Evolutionary conservation across 2,797 vertebrate species (phyloP).

Genomic region (Graptemys geographica): DNA sequence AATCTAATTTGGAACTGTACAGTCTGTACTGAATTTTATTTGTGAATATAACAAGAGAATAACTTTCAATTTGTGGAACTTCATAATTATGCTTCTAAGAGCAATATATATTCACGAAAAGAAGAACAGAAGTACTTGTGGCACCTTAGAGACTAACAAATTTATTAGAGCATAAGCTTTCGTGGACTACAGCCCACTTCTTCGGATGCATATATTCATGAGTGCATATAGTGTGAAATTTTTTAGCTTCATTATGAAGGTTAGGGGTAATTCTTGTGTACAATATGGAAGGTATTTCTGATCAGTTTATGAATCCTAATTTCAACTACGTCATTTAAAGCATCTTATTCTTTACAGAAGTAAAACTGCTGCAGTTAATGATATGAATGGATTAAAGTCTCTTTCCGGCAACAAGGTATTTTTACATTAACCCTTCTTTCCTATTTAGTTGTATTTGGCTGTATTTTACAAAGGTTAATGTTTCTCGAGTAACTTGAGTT

Average conservation of each 20-base stretch:
- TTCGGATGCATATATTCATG: neutral
- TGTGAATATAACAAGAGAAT: neutral
- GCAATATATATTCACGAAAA: neutral
- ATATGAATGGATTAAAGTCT: slow-evolving; percentile 80
- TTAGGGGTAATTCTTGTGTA: neutral
- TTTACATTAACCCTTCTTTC: neutral
- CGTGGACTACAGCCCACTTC: too few species aligned
- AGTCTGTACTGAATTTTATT: neutral
- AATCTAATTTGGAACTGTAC: neutral
- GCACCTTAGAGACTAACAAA: too few species aligned
- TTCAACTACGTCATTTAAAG: neutral
- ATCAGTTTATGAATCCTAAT: neutral
- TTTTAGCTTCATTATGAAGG: neutral
- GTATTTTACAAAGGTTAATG: neutral
- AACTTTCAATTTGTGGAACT: neutral
- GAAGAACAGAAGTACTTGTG: too few species aligned
- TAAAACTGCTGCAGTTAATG: slow-evolving; percentile 65
- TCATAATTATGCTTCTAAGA: neutral
- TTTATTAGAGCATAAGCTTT: too few species aligned
- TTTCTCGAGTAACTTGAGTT: neutral
- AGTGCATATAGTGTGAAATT: neutral
- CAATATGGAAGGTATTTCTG: neutral
- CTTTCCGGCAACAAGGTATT: slow-evolving; percentile 81
- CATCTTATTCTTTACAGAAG: slow-evolving; percentile 69
- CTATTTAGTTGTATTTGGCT: neutral